phyloP scores from a whole-genome alignment of 2,113 vertebrate species.

The Scomber scombrus region DNA sequence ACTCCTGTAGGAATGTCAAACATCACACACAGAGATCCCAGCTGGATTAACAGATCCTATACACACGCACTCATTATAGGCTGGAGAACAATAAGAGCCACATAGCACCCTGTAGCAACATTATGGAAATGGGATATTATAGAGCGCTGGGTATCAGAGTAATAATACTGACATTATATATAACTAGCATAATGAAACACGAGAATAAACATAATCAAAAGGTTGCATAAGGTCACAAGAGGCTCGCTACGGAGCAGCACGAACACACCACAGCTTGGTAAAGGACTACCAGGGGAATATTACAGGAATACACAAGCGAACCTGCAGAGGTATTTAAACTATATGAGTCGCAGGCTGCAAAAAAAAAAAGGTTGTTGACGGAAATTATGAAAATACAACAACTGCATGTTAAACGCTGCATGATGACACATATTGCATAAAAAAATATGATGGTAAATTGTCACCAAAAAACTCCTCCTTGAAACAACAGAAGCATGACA shows the following conservation, averaged over 20 bases:
- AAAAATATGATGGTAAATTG: not conserved
- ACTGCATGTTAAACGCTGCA: not conserved
- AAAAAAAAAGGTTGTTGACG: too few relatives aligned
- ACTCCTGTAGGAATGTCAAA: slow-evolving; percentile 32
- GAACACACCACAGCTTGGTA: not conserved
- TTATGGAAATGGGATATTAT: slow-evolving; percentile 7
- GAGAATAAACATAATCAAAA: slow-evolving; percentile 36
- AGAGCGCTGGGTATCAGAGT: not conserved
- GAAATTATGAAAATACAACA: too few relatives aligned
- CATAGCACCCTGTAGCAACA: slow-evolving; percentile 28
- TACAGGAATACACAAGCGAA: too few relatives aligned
- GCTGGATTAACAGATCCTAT: slow-evolving; percentile 21
- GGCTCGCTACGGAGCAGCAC: not conserved
- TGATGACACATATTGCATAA: not conserved
- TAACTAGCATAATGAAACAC: not conserved
- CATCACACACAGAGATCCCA: not conserved
- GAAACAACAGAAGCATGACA: not conserved
- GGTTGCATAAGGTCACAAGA: slow-evolving; percentile 61
- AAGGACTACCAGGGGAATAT: too few relatives aligned
- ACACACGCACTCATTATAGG: not conserved
- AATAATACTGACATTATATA: not conserved
- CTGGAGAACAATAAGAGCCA: slow-evolving; percentile 20
- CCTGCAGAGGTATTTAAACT: too few relatives aligned
- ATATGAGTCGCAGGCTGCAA: too few relatives aligned
- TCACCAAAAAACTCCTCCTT: not conserved